Percentiles rank a stretch among this genome's conserved stretches.
These are phyloP conservation scores for Trissolcus basalis DNA, from an alignment of 1,140 invertebrate species.

Conservation along the genomic window DNA sequence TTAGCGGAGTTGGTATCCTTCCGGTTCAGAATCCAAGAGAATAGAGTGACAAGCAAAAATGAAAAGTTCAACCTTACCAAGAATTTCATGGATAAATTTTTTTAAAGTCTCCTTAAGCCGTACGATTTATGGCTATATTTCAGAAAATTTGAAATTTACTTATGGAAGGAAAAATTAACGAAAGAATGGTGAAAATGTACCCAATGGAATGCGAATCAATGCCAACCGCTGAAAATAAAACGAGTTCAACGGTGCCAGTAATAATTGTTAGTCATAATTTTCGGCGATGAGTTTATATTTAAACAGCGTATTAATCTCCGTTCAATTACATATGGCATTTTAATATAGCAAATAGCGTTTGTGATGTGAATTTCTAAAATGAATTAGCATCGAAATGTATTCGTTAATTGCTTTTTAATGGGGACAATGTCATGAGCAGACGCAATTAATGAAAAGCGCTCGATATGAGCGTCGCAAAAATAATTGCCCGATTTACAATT, in stretches of 20 bases:
- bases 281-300: no score
- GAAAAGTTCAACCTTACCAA: slow-evolving; percentile 30
- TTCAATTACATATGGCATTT: not conserved
- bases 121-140: no score
- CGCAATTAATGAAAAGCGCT: slow-evolving; percentile 14
- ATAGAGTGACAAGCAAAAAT: slow-evolving; percentile 40
- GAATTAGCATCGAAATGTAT: slow-evolving; percentile 5
- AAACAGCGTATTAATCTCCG: no score
- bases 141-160: no score
- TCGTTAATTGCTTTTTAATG: slow-evolving; percentile 25
- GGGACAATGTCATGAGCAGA: slow-evolving; percentile 9
- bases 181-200: no score
- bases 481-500: slow-evolving; percentile 23
- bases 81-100: slow-evolving; percentile 14
- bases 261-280: no score
- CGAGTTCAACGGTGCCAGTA: no score
- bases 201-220: no score
- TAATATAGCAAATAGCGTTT: slow-evolving; percentile 4
- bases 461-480: slow-evolving; percentile 12
- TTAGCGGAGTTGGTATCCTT: slow-evolving; percentile 43
- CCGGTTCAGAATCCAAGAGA: slow-evolving; percentile 32
- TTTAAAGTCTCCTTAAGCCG: not conserved
- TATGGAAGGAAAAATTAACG: no score
- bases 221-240: no score
- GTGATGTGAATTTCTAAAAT: not conserved